Base-by-base conservation (phyloP, 2,888 invertebrate genomes). In the Lasius platythorax region DNA sequence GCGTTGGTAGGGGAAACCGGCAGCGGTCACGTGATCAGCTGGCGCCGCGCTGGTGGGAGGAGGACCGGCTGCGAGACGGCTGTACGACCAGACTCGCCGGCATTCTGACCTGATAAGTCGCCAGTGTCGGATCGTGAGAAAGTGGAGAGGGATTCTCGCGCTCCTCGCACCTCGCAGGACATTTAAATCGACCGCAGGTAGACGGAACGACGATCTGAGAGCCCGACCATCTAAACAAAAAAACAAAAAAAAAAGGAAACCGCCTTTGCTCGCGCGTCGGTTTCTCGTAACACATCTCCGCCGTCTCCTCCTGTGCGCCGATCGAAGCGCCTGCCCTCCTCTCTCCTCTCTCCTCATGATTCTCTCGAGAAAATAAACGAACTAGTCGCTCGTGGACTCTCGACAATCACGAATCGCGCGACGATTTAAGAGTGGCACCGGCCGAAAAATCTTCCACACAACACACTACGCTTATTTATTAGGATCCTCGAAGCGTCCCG, bases 31-130 rank as follows among this genome's bases (percentile, higher is more conserved):
- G 87, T 89, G 90, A 87, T 78, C 83, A 66, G 43, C 63, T 85
- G 85, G 87, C 86, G 87, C 84, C 84, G 83, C 33, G 43, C 30
- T 67, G 67, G 88, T 82, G 85, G 89, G 88, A 88, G 84, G 81
- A 73, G 72, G 82, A 67, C 78, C 84, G 84, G 86, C 66, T 87
- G 85, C 90, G 85, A 84, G 84, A 79, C 87, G 53, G 56, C 56
- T 76, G 83, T 70, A 79, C 85, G 87, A 86, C 75, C 81, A 87
- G 50, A 58, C 61, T 85, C 85, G 85, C 83, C 92, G 90, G 92
- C 93, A 94, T 94, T 94, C 94, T 93, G 94, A 94, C 94, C 94
- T 94, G 94, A 94, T 93, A 94, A 93, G 94, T 93, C 92, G 91
- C 93, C 94, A 93, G 94, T 92, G 94, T 94, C 94, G 93, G 94